phyloP scores from a whole-genome alignment of 2,888 invertebrate genomes.

The Torymus auratus region DNA sequence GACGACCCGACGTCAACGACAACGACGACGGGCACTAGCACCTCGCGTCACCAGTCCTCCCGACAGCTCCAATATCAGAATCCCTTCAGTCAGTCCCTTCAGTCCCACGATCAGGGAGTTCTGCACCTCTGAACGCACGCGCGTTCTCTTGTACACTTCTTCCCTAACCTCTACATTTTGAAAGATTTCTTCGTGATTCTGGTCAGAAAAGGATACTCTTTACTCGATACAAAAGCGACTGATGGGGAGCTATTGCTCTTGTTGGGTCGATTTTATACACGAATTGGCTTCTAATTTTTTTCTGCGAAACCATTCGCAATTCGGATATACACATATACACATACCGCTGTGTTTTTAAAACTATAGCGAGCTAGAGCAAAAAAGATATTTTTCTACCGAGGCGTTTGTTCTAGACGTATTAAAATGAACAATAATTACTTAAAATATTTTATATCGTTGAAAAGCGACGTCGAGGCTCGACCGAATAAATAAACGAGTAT shows the following conservation, averaged over 20 bases:
- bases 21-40: conserved; percentile 81
- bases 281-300: conserved; percentile 44
- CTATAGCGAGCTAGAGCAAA: conserved; percentile 51
- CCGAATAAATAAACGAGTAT: conserved; percentile 38
- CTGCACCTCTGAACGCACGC: conserved; percentile 68
- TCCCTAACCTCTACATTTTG: too few species aligned
- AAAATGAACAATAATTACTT: conserved; percentile 53
- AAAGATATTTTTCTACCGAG: conserved; percentile 50
- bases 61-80: conserved; percentile 70
- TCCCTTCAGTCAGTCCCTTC: conserved; percentile 69
- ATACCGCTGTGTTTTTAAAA: conserved; percentile 9
- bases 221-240: conserved; percentile 41
- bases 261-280: not conserved
- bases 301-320: conserved; percentile 35
- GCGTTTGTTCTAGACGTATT: conserved; percentile 47
- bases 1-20: conserved; percentile 82
- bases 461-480: conserved; percentile 25
- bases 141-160: too few species aligned
- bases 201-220: conserved; percentile 53
- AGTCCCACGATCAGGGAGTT: conserved; percentile 73
- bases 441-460: conserved; percentile 49
- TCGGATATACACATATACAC: conserved; percentile 27
- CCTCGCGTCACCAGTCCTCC: conserved; percentile 68
- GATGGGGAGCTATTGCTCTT: conserved; percentile 5
- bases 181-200: conserved; percentile 46